A percentile compares a stretch with the other conserved stretches of the same genome.
Evolutionary conservation across 1,140 invertebrate species (phyloP).

Genomic region (Camponotus pennsylvanicus): DNA sequence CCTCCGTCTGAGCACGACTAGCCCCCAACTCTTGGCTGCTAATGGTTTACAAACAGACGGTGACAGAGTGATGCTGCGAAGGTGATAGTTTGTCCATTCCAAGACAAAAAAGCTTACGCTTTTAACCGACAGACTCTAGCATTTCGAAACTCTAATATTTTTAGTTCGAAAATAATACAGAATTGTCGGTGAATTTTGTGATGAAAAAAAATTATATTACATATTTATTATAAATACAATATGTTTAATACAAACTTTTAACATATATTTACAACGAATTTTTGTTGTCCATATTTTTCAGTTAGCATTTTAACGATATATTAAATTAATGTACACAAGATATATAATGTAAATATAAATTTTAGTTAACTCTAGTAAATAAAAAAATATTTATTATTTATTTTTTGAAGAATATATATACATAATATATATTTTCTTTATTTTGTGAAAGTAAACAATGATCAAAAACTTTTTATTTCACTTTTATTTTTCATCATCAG

Average conservation of each 20-base stretch:
- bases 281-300: neutral
- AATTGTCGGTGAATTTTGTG: neutral
- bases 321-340: neutral
- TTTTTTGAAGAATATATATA: neutral
- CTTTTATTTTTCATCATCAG: neutral
- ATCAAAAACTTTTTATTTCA: neutral
- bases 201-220: neutral
- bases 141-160: neutral
- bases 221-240: neutral
- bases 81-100: slow-evolving; percentile 31
- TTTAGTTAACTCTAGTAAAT: neutral
- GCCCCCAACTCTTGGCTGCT: slow-evolving; percentile 42
- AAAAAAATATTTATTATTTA: slow-evolving; percentile 5
- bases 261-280: no score
- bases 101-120: neutral
- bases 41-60: slow-evolving; percentile 75
- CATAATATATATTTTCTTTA: neutral
- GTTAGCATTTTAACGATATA: slow-evolving; percentile 9
- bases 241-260: neutral
- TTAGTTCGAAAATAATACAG: neutral
- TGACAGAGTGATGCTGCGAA: slow-evolving; percentile 32
- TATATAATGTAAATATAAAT: slow-evolving; percentile 6
- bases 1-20: slow-evolving; percentile 46
- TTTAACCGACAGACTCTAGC: neutral
- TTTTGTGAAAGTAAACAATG: neutral